Conservation (phyloP, 2,888 invertebrate species). For the Priocnemis perturbator region DNA sequence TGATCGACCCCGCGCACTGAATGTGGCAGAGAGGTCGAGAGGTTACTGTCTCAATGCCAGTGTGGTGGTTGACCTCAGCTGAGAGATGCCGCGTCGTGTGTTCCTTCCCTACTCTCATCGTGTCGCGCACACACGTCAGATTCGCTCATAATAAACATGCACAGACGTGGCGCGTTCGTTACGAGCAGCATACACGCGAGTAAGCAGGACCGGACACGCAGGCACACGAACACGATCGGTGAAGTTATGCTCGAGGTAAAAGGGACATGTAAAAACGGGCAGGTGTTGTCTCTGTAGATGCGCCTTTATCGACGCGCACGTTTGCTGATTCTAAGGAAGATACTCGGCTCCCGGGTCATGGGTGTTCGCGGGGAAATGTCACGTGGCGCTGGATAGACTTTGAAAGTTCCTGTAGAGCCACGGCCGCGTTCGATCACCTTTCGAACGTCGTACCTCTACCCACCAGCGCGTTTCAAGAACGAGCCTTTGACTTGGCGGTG, state of each 20-base stretch:
- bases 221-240: neutral
- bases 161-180: no score
- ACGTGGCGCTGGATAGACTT: constrained; percentile 44
- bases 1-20: no score
- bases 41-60: constrained; percentile 56
- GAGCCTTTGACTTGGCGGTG: constrained; percentile 4
- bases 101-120: constrained; percentile 9
- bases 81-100: constrained; percentile 14
- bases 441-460: constrained; percentile 33
- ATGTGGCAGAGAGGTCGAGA: constrained; percentile 24
- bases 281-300: neutral
- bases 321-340: constrained; percentile 48
- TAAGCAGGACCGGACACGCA: neutral
- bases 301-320: neutral
- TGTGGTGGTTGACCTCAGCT: constrained; percentile 26
- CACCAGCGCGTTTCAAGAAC: constrained; percentile 24
- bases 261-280: constrained; percentile 19
- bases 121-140: neutral
- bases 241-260: constrained; percentile 18
- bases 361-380: constrained; percentile 58
- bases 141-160: no score
- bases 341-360: constrained; percentile 43
- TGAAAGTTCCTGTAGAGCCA: constrained; percentile 41
- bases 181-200: neutral
- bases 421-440: constrained; percentile 49